Conservation (phyloP, 2,888 invertebrate genomes). For the Heliconius aoede region DNA sequence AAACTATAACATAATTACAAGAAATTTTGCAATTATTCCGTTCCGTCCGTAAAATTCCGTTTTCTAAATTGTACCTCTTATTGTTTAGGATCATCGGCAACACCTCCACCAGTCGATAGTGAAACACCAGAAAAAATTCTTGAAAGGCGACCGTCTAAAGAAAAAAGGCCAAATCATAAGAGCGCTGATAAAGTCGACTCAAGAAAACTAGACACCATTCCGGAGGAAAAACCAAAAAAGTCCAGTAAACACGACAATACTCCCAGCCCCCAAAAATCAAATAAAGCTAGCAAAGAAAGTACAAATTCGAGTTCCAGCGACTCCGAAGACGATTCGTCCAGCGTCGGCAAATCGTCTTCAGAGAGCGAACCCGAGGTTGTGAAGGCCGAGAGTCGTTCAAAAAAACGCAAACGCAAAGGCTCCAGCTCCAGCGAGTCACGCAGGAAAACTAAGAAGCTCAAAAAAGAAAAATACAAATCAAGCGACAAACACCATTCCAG, state of each 20-base stretch:
- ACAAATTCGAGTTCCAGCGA: constrained; percentile 71
- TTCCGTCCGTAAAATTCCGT: too few relatives aligned
- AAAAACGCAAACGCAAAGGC: constrained; percentile 70
- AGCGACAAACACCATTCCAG: constrained; percentile 61
- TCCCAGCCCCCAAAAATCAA: constrained; percentile 64
- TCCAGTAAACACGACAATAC: constrained; percentile 64
- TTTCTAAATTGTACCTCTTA: background rate
- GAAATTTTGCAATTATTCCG: too few relatives aligned
- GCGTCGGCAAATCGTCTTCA: constrained; percentile 62
- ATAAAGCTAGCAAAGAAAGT: constrained; percentile 66
- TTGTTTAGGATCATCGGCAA: constrained; percentile 67
- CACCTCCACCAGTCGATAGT: constrained; percentile 70
- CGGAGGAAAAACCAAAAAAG: constrained; percentile 68
- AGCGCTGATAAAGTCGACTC: constrained; percentile 65
- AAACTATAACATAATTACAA: background rate
- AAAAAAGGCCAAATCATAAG: constrained; percentile 68
- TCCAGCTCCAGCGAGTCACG: constrained; percentile 67
- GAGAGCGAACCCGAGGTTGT: constrained; percentile 58
- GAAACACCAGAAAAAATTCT: constrained; percentile 71
- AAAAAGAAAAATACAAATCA: constrained; percentile 60
- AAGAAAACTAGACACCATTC: constrained; percentile 65
- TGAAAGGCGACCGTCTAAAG: constrained; percentile 66
- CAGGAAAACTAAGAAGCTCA: constrained; percentile 65
- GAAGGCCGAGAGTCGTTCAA: constrained; percentile 58
- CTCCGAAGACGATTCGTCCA: constrained; percentile 69